These are phyloP conservation scores for Chlorodrepanis virens DNA, from an alignment of 2,113 vertebrate genomes.

Conservation along the genomic window DNA sequence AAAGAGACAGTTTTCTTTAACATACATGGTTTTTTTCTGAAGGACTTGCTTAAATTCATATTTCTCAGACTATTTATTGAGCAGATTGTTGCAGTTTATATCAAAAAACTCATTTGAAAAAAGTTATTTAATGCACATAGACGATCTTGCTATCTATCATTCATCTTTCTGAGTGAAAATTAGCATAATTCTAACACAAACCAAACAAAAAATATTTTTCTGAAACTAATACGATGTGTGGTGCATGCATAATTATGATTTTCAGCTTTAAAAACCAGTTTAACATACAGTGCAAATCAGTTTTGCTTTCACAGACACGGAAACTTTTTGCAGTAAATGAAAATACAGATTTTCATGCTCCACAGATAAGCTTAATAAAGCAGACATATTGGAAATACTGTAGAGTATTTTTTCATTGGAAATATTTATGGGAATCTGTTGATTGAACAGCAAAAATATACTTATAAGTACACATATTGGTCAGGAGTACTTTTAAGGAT, in stretches of 20 bases:
- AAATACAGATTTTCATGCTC: background rate
- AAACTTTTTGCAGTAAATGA: background rate
- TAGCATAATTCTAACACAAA: background rate
- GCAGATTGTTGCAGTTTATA: background rate
- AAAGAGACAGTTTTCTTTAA: background rate
- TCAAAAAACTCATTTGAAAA: background rate
- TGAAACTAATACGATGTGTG: background rate
- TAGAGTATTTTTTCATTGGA: background rate
- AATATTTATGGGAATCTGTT: background rate
- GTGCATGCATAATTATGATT: background rate
- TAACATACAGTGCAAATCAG: background rate
- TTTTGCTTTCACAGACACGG: background rate
- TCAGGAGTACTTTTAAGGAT: background rate
- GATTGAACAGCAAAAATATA: background rate
- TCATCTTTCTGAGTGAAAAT: background rate
- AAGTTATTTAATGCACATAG: background rate
- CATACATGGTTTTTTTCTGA: background rate
- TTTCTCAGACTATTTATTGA: background rate
- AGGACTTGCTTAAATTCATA: background rate
- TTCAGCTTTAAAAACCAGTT: background rate
- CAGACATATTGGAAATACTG: background rate
- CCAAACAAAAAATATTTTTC: background rate
- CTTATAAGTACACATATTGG: fast-evolving
- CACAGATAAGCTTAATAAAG: background rate
- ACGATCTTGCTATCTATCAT: background rate